Evolutionary conservation across 2,113 vertebrate genomes (phyloP).

Genomic region (Sarotherodon lohbergeri): DNA sequence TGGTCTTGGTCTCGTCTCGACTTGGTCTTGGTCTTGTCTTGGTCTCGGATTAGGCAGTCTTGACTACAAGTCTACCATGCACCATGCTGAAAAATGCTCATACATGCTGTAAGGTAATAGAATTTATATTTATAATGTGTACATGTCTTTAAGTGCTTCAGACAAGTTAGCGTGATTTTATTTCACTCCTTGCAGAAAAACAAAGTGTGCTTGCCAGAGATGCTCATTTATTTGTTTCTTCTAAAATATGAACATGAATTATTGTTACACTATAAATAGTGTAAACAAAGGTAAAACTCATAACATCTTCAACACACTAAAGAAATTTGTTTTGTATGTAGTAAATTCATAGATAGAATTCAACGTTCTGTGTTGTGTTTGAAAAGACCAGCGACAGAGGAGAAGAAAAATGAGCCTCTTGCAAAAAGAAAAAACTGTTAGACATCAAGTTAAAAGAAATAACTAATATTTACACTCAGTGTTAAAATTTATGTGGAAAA

Average conservation of each 20-base stretch:
- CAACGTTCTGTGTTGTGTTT: background rate
- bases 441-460: background rate
- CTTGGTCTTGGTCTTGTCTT: too few species aligned
- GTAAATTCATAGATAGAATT: background rate
- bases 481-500: background rate
- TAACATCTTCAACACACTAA: background rate
- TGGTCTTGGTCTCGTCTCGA: too few species aligned
- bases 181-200: background rate
- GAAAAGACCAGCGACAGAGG: background rate
- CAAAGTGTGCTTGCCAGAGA: accelerated
- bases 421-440: background rate
- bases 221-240: background rate
- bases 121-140: background rate
- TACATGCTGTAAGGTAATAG: accelerated
- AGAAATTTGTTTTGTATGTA: accelerated
- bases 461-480: background rate
- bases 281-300: background rate
- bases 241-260: background rate
- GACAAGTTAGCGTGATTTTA: background rate
- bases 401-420: background rate
- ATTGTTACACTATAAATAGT: background rate
- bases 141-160: background rate
- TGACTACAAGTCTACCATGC: background rate
- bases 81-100: background rate
- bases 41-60: too few species aligned